Conservation (phyloP, 1,140 invertebrate species). For the Listronotus bonariensis region DNA sequence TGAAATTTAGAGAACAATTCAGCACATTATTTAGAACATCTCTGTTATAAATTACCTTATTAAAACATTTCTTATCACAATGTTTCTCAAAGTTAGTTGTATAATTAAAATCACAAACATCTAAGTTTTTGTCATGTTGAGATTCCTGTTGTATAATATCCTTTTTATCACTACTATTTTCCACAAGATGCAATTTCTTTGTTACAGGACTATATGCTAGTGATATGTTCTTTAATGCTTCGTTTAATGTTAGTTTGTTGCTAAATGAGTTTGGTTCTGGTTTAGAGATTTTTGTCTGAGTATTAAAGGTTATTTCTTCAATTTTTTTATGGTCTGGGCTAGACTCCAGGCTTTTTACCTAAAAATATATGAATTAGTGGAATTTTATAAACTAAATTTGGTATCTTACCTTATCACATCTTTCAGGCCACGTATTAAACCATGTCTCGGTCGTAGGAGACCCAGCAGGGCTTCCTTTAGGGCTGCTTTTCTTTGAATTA, state of each 20-base stretch:
- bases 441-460: conserved; percentile 42
- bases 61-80: conserved; percentile 24
- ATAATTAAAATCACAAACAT: conserved; percentile 26
- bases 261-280: conserved; percentile 25
- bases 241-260: conserved; percentile 54
- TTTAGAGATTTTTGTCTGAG: conserved; percentile 37
- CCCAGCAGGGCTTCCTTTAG: conserved; percentile 8
- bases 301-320: conserved; percentile 33
- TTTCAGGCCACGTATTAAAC: conserved; percentile 57
- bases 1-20: conserved; percentile 29
- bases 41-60: background rate
- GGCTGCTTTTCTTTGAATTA: background rate
- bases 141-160: conserved; percentile 38
- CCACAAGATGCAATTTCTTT: conserved; percentile 56
- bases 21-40: background rate
- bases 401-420: conserved; percentile 46
- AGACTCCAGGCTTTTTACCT: conserved; percentile 41
- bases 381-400: too few species aligned
- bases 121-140: conserved; percentile 10
- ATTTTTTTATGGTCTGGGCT: conserved; percentile 27
- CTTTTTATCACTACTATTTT: conserved; percentile 34
- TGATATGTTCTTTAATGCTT: conserved; percentile 61
- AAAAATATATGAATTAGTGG: background rate
- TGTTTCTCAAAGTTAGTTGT: conserved; percentile 17
- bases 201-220: conserved; percentile 60